Percentiles rank a stretch among this genome's conserved stretches.
These are phyloP conservation scores for Arrhamphus sclerolepis DNA, from an alignment of 2,797 vertebrate species.

Conservation along the genomic window DNA sequence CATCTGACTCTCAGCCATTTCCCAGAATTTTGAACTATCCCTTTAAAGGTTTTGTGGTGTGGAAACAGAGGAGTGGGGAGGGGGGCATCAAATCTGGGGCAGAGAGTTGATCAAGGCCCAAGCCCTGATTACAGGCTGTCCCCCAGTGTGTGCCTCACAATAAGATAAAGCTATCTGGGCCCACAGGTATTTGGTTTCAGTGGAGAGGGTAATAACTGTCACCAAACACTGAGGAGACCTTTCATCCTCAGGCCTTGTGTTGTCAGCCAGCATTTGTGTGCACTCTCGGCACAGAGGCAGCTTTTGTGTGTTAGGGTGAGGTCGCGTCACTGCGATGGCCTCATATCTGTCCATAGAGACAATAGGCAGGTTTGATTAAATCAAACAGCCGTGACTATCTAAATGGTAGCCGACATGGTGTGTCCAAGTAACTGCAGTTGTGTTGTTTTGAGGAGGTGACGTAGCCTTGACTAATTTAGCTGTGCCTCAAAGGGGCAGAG, in stretches of 20 bases:
- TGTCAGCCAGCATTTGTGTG: slow-evolving; percentile 71
- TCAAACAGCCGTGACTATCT: slow-evolving; percentile 76
- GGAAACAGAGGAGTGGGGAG: slow-evolving; percentile 32
- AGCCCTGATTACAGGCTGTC: slow-evolving; percentile 72
- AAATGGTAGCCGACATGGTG: slow-evolving; percentile 61
- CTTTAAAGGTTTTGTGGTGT: slow-evolving; percentile 30
- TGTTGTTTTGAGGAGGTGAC: slow-evolving; percentile 59
- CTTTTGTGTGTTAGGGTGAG: slow-evolving; percentile 69
- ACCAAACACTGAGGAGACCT: slow-evolving; percentile 78
- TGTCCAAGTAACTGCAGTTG: slow-evolving; percentile 48
- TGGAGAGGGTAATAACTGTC: slow-evolving; percentile 79
- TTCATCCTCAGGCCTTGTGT: slow-evolving; percentile 70
- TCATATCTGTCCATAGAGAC: slow-evolving; percentile 68
- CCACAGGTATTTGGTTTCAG: slow-evolving; percentile 80
- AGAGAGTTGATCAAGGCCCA: slow-evolving; percentile 61
- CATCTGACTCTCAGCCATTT: slow-evolving; percentile 7
- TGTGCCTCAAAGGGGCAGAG: slow-evolving; percentile 29
- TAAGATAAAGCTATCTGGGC: slow-evolving; percentile 79
- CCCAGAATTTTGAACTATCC: background rate
- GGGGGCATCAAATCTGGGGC: slow-evolving; percentile 56
- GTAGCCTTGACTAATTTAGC: slow-evolving; percentile 59
- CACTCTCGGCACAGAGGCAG: slow-evolving; percentile 64
- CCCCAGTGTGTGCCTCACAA: slow-evolving; percentile 64
- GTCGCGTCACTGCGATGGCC: slow-evolving; percentile 57
- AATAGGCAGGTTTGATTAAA: slow-evolving; percentile 75